Evolutionary conservation across 1,140 invertebrate genomes (phyloP), one percentile per base, ranked within the genome.

Genomic region (Cyclargus thomasi): DNA sequence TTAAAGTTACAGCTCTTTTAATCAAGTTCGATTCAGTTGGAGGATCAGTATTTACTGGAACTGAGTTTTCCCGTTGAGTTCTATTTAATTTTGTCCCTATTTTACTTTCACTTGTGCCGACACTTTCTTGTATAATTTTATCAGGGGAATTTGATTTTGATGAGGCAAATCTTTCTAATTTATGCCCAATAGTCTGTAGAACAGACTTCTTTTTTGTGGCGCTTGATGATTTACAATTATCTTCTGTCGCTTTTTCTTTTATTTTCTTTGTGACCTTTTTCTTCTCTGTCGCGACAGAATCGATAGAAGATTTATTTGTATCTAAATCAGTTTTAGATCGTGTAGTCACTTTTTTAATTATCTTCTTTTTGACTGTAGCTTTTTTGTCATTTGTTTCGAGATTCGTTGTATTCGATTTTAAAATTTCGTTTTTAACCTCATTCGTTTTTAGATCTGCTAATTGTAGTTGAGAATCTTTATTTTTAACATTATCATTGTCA

Each of bases 1-100:
- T 94, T 3, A 93, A 91, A 18, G 94, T 95, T 1, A 93, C 92
- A 1, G 95, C 94, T 67, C 94, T 82, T 78, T 94, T 94, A 17
- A 94, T 92, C n/a, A 93, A 84, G 70, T 90, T 92, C 0, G 91
- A 92, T 83, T 93, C 93, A 16, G 92, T 92, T 4, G 85, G 86
- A 53, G 90, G 83, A 36, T 92, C 90, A 6, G 85, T 77, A 47
- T 90, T 90, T 10, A 78, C 79, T 0, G 94, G 94, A 18, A 94
- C 92, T 18, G 94, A 95, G 70, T 93, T 91, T 76, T 95, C 94
- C 23, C 94, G 84, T 57, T 93, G 82, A 16, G 86, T 86, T 71
- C 92, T 90, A 63, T 91, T 92, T 67, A 92, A 83, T 74, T 87
- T 88, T 11, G 64, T 66, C 63, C 75, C 76, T 67, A 82, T 82